Conservation (phyloP, 2,888 invertebrate genomes). For the Slavum lentiscoides region DNA sequence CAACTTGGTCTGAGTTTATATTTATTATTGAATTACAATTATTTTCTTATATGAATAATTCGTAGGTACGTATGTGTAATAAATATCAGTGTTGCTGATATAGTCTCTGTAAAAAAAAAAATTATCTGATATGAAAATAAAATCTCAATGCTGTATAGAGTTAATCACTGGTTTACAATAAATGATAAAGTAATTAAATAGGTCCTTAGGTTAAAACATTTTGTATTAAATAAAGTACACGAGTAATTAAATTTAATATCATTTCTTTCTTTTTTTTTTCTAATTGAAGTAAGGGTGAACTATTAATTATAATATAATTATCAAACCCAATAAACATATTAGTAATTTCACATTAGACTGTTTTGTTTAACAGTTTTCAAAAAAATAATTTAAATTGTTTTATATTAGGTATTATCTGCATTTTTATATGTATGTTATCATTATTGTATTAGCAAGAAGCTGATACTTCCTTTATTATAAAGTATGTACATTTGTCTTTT, state of each 20-base stretch:
- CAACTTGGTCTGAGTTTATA: neutral
- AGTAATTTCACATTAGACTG: neutral
- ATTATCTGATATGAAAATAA: neutral
- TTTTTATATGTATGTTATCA: too few relatives aligned
- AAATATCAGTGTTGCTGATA: neutral
- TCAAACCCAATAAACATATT: too few relatives aligned
- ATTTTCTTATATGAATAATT: neutral
- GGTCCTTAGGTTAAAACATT: constrained; percentile 6
- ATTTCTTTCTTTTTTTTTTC: too few relatives aligned
- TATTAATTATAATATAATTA: neutral
- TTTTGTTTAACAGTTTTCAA: neutral
- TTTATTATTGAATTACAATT: neutral
- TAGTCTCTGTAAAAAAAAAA: neutral
- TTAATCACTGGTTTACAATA: neutral
- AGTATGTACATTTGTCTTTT: too few relatives aligned
- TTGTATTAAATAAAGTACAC: neutral
- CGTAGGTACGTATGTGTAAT: neutral
- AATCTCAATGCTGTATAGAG: neutral
- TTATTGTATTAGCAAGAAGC: too few relatives aligned
- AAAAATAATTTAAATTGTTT: too few relatives aligned
- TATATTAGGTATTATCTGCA: too few relatives aligned
- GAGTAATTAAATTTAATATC: neutral
- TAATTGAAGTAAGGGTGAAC: too few relatives aligned
- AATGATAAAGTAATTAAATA: constrained; percentile 1
- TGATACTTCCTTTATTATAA: too few relatives aligned